Conservation (phyloP, 2,797 vertebrate species). For the Anabacerthia variegaticeps region DNA sequence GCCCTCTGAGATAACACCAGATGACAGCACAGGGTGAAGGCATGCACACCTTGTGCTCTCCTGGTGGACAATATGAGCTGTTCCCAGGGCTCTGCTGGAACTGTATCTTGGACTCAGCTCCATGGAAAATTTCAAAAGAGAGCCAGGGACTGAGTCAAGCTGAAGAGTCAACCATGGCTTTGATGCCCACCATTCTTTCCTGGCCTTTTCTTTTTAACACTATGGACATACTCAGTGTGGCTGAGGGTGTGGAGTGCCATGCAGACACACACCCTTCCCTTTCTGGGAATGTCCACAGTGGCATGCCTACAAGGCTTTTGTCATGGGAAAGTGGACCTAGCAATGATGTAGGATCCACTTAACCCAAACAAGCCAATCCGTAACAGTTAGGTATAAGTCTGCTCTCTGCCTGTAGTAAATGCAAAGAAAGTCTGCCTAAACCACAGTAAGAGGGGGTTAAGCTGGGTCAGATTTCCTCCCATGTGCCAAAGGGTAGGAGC, state of each 20-base stretch:
- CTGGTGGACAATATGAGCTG: background rate
- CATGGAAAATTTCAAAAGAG: background rate
- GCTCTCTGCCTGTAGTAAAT: slow-evolving; percentile 4
- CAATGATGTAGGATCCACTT: background rate
- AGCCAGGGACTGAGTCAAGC: background rate
- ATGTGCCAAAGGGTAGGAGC: background rate
- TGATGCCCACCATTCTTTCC: background rate
- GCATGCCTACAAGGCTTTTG: background rate
- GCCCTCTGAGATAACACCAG: background rate
- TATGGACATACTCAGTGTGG: background rate
- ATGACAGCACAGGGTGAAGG: background rate
- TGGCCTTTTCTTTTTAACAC: background rate
- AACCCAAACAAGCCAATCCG: background rate
- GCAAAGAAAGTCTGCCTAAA: background rate
- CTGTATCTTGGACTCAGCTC: background rate
- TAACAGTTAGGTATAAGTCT: background rate
- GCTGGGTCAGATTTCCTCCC: slow-evolving; percentile 1
- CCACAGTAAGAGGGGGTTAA: background rate
- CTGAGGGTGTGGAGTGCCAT: background rate
- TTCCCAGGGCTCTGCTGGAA: background rate
- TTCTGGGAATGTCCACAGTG: background rate
- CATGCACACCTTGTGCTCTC: background rate
- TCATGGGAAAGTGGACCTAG: background rate
- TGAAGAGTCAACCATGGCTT: background rate
- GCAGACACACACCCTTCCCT: background rate